These are phyloP conservation scores for Rhinogobio ventralis DNA, from an alignment of 2,797 vertebrate species.

Conservation along the genomic window DNA sequence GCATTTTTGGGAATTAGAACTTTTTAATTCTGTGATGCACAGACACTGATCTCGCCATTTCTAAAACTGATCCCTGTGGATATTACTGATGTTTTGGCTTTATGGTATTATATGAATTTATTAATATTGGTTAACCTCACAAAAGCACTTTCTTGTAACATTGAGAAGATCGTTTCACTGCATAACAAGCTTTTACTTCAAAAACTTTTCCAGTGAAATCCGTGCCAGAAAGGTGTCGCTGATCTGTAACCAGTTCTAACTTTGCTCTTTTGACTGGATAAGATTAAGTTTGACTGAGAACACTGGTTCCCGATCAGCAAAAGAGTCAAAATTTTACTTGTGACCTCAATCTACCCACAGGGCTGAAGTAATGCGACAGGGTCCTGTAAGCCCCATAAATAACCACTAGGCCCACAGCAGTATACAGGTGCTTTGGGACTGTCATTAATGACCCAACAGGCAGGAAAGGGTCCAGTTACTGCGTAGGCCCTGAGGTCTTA, in stretches of 20 bases:
- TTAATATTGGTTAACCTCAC: not conserved
- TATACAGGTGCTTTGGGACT: conserved; percentile 61
- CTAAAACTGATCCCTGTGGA: not conserved
- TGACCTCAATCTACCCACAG: conserved; percentile 47
- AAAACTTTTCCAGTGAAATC: not conserved
- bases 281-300: conserved; percentile 6
- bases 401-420: conserved; percentile 56
- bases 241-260: not conserved
- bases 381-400: conserved; percentile 61
- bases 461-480: conserved; percentile 58
- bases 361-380: conserved; percentile 58
- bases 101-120: not conserved
- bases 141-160: not conserved
- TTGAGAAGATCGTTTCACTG: not conserved
- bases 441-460: conserved; percentile 55
- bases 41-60: not conserved
- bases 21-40: not conserved
- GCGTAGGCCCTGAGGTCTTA: conserved; percentile 57
- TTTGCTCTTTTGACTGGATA: not conserved
- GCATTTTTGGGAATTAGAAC: not conserved
- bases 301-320: conserved; percentile 9
- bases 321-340: conserved; percentile 30
- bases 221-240: not conserved
- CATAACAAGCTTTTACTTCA: not conserved
- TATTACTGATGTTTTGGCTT: not conserved